These are phyloP conservation scores for Adoxophyes honmai DNA, from an alignment of 1,140 invertebrate genomes.

Conservation along the genomic window DNA sequence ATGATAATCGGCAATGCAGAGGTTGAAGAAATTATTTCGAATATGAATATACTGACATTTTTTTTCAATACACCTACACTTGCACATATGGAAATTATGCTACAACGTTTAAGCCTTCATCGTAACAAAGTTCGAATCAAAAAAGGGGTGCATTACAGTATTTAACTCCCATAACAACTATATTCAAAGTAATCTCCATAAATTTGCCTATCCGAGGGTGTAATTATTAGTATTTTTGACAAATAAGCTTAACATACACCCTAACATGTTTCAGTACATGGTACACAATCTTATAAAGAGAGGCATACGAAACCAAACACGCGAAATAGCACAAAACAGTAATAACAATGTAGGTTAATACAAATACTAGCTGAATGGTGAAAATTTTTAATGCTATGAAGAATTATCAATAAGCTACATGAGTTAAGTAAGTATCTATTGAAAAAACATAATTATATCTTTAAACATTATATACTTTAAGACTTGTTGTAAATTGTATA, in stretches of 20 bases:
- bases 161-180: slow-evolving; percentile 49
- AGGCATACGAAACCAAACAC: slow-evolving; percentile 31
- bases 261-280: slow-evolving; percentile 44
- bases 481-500: slow-evolving; percentile 28
- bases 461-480: slow-evolving; percentile 22
- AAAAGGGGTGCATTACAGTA: slow-evolving; percentile 55
- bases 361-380: slow-evolving; percentile 44
- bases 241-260: slow-evolving; percentile 48
- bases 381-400: slow-evolving; percentile 29
- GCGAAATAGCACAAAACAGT: slow-evolving; percentile 18
- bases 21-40: slow-evolving; percentile 70
- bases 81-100: slow-evolving; percentile 66
- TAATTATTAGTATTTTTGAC: slow-evolving; percentile 47
- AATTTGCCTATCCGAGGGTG: slow-evolving; percentile 51
- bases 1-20: slow-evolving; percentile 76
- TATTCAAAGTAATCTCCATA: slow-evolving; percentile 50
- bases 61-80: slow-evolving; percentile 67
- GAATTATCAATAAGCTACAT: slow-evolving; percentile 19
- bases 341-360: slow-evolving; percentile 18
- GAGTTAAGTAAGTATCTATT: slow-evolving; percentile 20
- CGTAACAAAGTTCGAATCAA: slow-evolving; percentile 59
- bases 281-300: slow-evolving; percentile 25
- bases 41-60: slow-evolving; percentile 73
- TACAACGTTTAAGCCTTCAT: slow-evolving; percentile 61
- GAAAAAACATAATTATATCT: slow-evolving; percentile 30